These are phyloP conservation scores for Lepidocolaptes lacrymiger DNA, from an alignment of 2,797 vertebrate species.

Conservation along the genomic window DNA sequence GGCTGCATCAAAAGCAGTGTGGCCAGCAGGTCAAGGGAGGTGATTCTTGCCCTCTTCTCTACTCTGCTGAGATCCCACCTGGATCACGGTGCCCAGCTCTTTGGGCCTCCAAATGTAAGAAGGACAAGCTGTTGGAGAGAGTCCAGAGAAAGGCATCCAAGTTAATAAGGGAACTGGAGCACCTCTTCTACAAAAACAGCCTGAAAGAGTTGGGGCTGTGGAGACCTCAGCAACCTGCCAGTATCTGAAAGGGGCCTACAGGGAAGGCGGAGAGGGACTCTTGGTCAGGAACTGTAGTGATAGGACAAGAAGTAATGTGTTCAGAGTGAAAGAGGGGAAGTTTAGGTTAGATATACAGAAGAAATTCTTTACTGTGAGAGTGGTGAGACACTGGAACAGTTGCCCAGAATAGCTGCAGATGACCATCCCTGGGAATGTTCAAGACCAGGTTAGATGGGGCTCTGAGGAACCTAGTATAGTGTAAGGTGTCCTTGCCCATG, in stretches of 20 bases:
- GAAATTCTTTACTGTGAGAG: background rate
- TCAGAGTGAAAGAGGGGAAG: background rate
- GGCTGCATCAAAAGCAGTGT: background rate
- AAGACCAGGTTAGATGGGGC: background rate
- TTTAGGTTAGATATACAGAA: background rate
- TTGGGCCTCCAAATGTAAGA: no score
- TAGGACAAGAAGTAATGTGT: background rate
- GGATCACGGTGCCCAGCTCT: background rate
- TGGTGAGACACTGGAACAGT: background rate
- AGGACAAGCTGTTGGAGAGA: background rate
- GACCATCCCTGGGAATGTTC: background rate
- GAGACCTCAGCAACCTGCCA: background rate
- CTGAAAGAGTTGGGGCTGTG: background rate
- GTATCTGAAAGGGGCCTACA: background rate
- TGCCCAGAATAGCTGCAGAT: background rate
- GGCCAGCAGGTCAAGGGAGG: background rate
- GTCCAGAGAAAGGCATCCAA: background rate
- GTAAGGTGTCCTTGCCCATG: rapidly evolving
- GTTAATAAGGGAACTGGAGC: background rate
- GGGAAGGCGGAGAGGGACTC: no score
- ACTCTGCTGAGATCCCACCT: background rate
- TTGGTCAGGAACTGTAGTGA: background rate
- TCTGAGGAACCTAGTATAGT: background rate
- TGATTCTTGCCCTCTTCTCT: background rate
- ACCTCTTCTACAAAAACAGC: background rate